A percentile compares a stretch with the other conserved stretches of the same genome.
phyloP scores from a whole-genome alignment of 2,888 invertebrate species.

The Volucella inanis region DNA sequence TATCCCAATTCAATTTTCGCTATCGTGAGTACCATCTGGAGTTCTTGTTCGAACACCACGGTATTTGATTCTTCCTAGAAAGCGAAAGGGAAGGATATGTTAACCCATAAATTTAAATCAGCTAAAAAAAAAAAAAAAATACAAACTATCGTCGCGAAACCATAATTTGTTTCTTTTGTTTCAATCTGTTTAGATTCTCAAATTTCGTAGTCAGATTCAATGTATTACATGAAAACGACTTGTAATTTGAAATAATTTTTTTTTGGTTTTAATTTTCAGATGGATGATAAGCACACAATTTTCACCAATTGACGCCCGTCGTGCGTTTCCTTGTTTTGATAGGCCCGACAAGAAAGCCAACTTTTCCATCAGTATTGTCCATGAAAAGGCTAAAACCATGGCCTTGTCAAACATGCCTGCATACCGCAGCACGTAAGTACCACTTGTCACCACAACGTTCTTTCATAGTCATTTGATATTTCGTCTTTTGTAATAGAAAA shows the following conservation, averaged over 20 bases:
- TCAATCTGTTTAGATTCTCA: too few relatives aligned
- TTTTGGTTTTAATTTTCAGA: conserved; percentile 82
- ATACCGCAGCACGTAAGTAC: conserved; percentile 78
- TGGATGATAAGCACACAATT: conserved; percentile 92
- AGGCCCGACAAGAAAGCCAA: conserved; percentile 92
- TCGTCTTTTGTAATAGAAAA: conserved; percentile 70
- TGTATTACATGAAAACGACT: too few relatives aligned
- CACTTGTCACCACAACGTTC: background rate
- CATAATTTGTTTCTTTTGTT: too few relatives aligned
- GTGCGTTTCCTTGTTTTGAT: conserved; percentile 94
- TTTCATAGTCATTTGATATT: background rate
- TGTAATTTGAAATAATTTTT: background rate
- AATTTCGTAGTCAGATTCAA: too few relatives aligned
- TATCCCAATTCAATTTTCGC: too few relatives aligned
- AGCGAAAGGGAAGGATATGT: too few relatives aligned
- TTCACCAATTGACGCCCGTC: conserved; percentile 90
- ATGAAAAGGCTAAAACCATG: conserved; percentile 83
- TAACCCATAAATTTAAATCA: too few relatives aligned
- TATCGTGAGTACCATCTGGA: too few relatives aligned
- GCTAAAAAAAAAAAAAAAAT: too few relatives aligned
- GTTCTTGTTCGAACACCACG: too few relatives aligned
- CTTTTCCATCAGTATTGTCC: conserved; percentile 88
- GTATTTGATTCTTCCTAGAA: too few relatives aligned
- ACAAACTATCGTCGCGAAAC: too few relatives aligned
- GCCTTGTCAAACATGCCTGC: conserved; percentile 87